phyloP scores from a whole-genome alignment of 2,113 vertebrate species.

The Phodopus roborovskii region DNA sequence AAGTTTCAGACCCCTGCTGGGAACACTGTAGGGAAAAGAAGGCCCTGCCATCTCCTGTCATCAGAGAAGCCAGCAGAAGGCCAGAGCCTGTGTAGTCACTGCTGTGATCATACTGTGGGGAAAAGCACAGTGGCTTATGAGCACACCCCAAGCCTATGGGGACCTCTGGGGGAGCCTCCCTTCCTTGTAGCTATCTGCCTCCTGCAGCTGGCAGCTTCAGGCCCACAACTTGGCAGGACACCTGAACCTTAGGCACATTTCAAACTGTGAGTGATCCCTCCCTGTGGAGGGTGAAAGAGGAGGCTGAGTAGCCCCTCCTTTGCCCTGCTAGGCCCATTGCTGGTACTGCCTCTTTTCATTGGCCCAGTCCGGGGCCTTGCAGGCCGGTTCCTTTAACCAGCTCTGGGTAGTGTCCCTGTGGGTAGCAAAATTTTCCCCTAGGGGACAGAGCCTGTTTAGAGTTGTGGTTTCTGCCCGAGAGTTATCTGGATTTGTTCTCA shows the following conservation, averaged over 20 bases:
- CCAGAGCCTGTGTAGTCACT: neutral
- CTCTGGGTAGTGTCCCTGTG: neutral
- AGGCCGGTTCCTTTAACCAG: neutral
- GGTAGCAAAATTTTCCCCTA: neutral
- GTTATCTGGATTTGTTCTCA: neutral
- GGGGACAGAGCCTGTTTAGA: neutral
- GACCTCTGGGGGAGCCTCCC: neutral
- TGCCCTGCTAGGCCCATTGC: neutral
- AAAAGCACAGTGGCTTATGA: neutral
- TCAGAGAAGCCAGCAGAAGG: neutral
- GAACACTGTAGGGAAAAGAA: neutral
- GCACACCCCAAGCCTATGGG: rapidly evolving
- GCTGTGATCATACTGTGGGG: neutral
- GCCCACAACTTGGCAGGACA: conserved; percentile 39
- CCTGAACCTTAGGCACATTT: neutral
- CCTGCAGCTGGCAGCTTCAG: neutral
- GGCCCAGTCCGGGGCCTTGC: rapidly evolving
- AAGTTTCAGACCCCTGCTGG: neutral
- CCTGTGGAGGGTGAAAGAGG: neutral
- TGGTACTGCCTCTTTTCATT: neutral
- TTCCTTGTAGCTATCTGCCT: neutral
- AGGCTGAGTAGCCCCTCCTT: neutral
- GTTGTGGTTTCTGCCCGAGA: neutral
- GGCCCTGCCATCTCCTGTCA: neutral
- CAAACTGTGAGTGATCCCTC: neutral